Evolutionary conservation across 2,113 vertebrate species (phyloP).

Genomic region (Catagonus wagneri): DNA sequence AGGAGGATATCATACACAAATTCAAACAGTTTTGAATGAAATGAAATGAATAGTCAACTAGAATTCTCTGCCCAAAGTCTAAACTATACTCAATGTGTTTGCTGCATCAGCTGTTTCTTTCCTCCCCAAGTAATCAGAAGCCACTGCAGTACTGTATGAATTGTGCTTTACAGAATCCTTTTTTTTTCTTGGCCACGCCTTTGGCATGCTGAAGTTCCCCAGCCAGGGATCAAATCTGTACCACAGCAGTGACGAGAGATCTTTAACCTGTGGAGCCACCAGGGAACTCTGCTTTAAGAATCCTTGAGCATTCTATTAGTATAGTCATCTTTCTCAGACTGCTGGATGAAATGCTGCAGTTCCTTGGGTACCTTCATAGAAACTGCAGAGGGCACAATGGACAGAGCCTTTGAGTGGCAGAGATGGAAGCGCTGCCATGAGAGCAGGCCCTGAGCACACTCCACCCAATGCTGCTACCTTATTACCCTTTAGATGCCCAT

Average conservation of each 20-base stretch:
- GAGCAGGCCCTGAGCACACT: background rate
- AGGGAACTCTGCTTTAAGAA: background rate
- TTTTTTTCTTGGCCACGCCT: too few species aligned
- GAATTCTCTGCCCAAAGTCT: background rate
- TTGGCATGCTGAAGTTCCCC: too few species aligned
- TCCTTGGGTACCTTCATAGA: background rate
- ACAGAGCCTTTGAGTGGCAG: background rate
- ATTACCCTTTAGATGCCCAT: fast-evolving
- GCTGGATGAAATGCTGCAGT: background rate
- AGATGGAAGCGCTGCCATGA: fast-evolving
- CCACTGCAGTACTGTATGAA: fast-evolving
- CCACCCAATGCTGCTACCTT: too few species aligned
- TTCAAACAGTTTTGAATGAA: background rate
- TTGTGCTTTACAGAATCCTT: too few species aligned
- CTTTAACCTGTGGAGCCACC: too few species aligned
- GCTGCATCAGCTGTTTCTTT: background rate
- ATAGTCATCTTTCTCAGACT: background rate
- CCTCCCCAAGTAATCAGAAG: background rate
- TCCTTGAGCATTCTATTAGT: background rate
- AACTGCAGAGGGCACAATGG: background rate
- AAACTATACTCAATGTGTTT: background rate
- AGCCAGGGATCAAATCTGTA: too few species aligned
- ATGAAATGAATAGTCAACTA: background rate
- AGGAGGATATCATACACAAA: background rate
- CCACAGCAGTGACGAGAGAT: too few species aligned